phyloP scores from a whole-genome alignment of 1,140 invertebrate species.

The fruit fly (Drosophila melanogaster) region Release_6_plus_ISO1_MT NT_033779.5:2241501-2242000 shows the following conservation, averaged over 20 bases:
- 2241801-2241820: constrained; percentile 28
- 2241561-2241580: constrained; percentile 60
- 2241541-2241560: constrained; percentile 78
- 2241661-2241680: constrained; percentile 40
- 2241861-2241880: constrained; percentile 1
- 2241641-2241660: constrained; percentile 26
- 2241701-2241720: constrained; percentile 80
- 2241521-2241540: constrained; percentile 12
- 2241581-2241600: constrained; percentile 75
- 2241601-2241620: constrained; percentile 40
- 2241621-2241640: constrained; percentile 1
- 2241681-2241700: constrained; percentile 71
- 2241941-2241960: constrained; percentile 39
- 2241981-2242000: constrained; percentile 1
- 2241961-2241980: constrained; percentile 17
- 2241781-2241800: constrained; percentile 71
- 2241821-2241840: constrained; percentile 50
- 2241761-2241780: constrained; percentile 70
- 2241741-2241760: constrained; percentile 60
- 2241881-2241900: constrained; percentile 29
- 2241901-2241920: constrained; percentile 23
- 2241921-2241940: constrained; percentile 52
- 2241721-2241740: constrained; percentile 76
- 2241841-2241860: constrained; percentile 47
- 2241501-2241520: constrained; percentile 38